Conservation (phyloP, 2,888 invertebrate species). For the Drosophila rubida region DNA sequence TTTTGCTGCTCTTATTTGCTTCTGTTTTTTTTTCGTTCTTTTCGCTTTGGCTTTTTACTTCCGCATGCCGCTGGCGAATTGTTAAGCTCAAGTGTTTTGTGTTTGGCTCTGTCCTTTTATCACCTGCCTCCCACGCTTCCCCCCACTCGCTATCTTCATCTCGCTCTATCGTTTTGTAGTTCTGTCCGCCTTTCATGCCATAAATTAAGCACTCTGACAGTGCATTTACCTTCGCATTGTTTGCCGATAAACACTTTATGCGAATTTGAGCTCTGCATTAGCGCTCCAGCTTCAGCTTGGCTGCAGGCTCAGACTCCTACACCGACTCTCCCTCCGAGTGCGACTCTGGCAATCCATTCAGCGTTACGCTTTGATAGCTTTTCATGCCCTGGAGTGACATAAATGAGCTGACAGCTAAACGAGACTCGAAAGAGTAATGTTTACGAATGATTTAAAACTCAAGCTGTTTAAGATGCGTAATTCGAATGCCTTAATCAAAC, state of each 20-base stretch:
- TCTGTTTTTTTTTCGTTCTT: conserved; percentile 27
- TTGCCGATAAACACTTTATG: conserved; percentile 63
- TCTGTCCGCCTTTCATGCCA: conserved; percentile 52
- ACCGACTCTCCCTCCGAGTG: neutral
- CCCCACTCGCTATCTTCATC: neutral
- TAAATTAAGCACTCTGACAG: conserved; percentile 72
- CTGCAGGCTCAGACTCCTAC: conserved; percentile 15
- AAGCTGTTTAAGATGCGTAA: neutral
- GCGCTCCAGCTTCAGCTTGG: conserved; percentile 1
- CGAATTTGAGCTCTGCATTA: conserved; percentile 53
- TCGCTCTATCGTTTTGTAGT: conserved; percentile 15
- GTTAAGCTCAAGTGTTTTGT: conserved; percentile 60
- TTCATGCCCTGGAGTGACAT: conserved; percentile 1
- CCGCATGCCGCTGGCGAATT: conserved; percentile 52
- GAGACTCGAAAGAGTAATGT: neutral
- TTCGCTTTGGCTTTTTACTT: conserved; percentile 55
- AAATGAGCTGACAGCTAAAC: neutral
- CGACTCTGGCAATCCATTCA: conserved; percentile 9
- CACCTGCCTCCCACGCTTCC: neutral
- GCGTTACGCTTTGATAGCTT: conserved; percentile 12
- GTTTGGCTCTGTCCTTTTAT: conserved; percentile 30
- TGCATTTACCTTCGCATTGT: conserved; percentile 65
- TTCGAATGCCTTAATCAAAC: neutral
- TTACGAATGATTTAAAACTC: neutral
- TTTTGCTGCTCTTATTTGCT: conserved; percentile 56